A percentile compares a stretch with the other conserved stretches of the same genome.
Evolutionary conservation across 1,140 invertebrate species (phyloP).

Genomic region (Sycobia sp.): DNA sequence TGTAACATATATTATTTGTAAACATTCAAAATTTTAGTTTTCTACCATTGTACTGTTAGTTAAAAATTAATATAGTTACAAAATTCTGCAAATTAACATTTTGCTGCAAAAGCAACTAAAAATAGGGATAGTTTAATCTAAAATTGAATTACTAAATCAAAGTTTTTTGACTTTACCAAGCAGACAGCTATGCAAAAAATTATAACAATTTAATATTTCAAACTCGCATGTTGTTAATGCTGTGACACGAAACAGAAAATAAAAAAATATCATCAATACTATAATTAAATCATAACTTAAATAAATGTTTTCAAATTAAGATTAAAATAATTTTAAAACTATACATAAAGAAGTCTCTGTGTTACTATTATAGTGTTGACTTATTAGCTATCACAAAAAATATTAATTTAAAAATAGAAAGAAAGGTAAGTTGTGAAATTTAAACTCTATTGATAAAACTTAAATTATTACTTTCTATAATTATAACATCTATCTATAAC

Average conservation of each 20-base stretch:
- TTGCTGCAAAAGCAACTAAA: constrained; percentile 13
- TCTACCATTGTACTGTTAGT: constrained; percentile 9
- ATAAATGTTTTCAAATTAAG: background rate
- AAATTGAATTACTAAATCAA: background rate
- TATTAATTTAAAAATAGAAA: background rate
- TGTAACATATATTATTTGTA: no score
- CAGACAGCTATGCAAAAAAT: constrained; percentile 36
- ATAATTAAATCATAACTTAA: background rate
- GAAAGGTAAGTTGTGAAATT: no score
- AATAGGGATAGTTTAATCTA: background rate
- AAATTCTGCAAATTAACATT: background rate
- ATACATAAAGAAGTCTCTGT: background rate
- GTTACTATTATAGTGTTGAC: background rate
- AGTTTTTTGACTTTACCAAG: constrained; percentile 18
- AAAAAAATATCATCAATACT: constrained; percentile 23
- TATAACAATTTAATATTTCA: constrained; percentile 37
- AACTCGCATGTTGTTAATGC: constrained; percentile 52
- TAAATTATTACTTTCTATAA: no score
- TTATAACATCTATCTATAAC: no score
- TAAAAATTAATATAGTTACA: constrained; percentile 17
- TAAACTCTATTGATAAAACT: no score
- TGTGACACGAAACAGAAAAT: constrained; percentile 38
- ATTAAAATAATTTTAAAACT: constrained; percentile 5
- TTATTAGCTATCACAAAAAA: background rate
- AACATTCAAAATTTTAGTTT: background rate